phyloP scores from a whole-genome alignment of 2,113 vertebrate species.

The Okapia johnstoni region DNA sequence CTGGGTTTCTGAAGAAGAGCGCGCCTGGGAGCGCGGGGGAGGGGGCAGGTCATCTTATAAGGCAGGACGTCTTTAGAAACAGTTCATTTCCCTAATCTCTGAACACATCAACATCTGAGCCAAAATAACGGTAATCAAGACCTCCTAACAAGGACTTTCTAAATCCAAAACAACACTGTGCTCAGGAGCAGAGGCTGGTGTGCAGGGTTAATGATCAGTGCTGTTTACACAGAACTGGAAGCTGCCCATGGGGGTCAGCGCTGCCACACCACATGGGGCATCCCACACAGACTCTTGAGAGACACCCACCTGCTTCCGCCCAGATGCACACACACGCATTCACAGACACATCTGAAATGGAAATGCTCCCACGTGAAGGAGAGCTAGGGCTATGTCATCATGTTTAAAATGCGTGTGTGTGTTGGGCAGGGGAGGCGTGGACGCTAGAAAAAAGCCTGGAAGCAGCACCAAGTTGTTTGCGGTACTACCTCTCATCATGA shows the following conservation, averaged over 20 bases:
- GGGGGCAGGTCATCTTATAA: neutral
- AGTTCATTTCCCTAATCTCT: fast-evolving
- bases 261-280: fast-evolving
- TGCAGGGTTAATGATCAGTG: too few species aligned
- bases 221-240: neutral
- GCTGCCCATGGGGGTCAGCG: neutral
- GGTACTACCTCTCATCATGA: neutral
- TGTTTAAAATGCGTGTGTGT: neutral
- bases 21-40: fast-evolving
- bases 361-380: neutral
- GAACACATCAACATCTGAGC: neutral
- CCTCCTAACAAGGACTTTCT: neutral
- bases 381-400: neutral
- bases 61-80: neutral
- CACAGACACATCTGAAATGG: fast-evolving
- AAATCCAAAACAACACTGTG: neutral
- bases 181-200: neutral
- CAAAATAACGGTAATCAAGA: neutral
- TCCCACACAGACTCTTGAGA: neutral
- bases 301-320: fast-evolving
- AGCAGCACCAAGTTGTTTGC: neutral
- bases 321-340: fast-evolving
- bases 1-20: neutral
- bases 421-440: fast-evolving
- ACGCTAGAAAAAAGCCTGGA: neutral